A percentile compares a stretch with the other conserved stretches of the same genome.
phyloP scores from a whole-genome alignment of 2,113 vertebrate species.

The Podocnemis expansa region DNA sequence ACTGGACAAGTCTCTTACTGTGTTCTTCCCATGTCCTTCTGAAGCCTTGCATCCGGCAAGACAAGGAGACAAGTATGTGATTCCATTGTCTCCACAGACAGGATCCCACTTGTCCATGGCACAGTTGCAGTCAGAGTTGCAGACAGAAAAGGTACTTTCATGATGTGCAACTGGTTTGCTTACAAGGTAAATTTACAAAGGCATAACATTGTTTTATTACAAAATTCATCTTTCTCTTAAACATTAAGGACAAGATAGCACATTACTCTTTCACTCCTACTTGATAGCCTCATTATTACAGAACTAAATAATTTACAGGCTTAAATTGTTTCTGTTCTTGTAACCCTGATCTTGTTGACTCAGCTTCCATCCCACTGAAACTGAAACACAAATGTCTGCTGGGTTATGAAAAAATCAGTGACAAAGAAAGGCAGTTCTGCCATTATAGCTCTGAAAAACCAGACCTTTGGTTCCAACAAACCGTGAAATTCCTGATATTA shows the following conservation, averaged over 20 bases:
- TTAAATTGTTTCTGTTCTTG: not conserved
- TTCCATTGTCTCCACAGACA: conserved; percentile 86
- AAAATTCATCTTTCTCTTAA: not conserved
- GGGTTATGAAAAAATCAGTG: not conserved
- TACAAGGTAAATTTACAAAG: conserved; percentile 57
- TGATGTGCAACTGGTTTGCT: conserved; percentile 60
- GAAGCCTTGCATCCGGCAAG: conserved; percentile 85
- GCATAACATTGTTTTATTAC: not conserved
- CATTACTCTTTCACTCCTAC: not conserved
- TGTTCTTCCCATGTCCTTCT: conserved; percentile 75
- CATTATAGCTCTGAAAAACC: not conserved
- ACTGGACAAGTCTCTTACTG: conserved; percentile 70
- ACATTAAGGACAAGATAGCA: not conserved
- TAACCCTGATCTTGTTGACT: not conserved
- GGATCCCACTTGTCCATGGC: conserved; percentile 88
- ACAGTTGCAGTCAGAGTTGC: conserved; percentile 88
- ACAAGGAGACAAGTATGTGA: conserved; percentile 89
- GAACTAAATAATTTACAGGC: not conserved
- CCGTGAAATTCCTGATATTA: not conserved
- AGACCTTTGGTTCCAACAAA: not conserved
- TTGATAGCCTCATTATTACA: not conserved
- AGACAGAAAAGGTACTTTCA: conserved; percentile 74
- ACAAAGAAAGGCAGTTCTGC: not conserved
- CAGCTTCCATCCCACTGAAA: not conserved
- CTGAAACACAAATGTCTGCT: not conserved